Evolutionary conservation across 2,797 vertebrate genomes (phyloP), one percentile per base, ranked within the genome.

Genomic region (Loriculus beryllinus): DNA sequence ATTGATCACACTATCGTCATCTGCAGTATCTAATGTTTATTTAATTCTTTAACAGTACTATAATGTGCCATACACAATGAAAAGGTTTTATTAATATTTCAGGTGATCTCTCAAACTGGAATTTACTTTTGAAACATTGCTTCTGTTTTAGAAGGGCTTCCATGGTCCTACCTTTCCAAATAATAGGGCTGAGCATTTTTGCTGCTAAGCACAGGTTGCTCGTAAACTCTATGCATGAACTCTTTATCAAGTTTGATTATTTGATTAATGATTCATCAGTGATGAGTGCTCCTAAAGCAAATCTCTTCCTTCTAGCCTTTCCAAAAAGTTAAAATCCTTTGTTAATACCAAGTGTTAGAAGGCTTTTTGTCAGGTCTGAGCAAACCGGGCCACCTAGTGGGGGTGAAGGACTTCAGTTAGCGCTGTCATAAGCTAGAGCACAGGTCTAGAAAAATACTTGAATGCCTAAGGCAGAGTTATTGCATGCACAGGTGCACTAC

Each of bases 371-470:
- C 67, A 75, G 45, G 77, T 48, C 59, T 81, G 33, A 80, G 85
- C 63, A 80, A 80, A 60, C 28, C 47, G n/a, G 79, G 95, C 78
- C 91, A 94, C 67, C 96, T 97, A 90, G 86, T 92, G 94, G 91
- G 18, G 83, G 17, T 54, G 18, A 82, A 45, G 8, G 11, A 60
- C 74, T 82, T 72, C n/a, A 71, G 0, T 2, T 19, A 57, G 42
- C 8, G 0, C 51, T 93, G 21, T 39, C 51, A 29, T 37, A 20
- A 82, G 37, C 49, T 56, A 43, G 69, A 88, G 40, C 28, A 48
- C 37, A 20, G 19, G 56, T 43, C 29, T 62, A 56, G 57, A 60
- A 80, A 70, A 80, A 33, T 21, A 28, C 19, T 51, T 47, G 9
- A 42, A 68, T 48, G 15, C 23, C 16, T 14, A 48, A 52, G 51